Base-by-base conservation (phyloP, 2,797 vertebrate genomes). In the Cynodonichthys magdalenae region DNA sequence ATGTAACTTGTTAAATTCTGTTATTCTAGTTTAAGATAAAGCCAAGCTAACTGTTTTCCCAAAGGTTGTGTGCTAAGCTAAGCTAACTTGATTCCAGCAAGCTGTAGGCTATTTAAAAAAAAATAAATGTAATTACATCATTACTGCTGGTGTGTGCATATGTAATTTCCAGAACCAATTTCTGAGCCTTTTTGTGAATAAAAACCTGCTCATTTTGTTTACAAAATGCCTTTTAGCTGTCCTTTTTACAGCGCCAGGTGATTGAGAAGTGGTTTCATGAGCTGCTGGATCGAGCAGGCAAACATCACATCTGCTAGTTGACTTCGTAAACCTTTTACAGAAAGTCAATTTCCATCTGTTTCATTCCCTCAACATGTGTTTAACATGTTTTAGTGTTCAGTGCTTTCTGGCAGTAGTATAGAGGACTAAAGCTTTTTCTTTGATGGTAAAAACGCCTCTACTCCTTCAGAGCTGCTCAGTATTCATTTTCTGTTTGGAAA, bases 401-500 rank as follows among this genome's bases (percentile, higher is more conserved):
- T 1, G 17, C 34, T 31, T 69, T 68, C 62, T 75, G 69, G 68
- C 28, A 27, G 48, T 27, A 54, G 52, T 61, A 57, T 41, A n/a
- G 28, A 63, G 44, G 45, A 68, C 55, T 62, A 42, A 69, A 59
- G 36, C 54, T 58, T 20, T 46, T 75, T 24, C 31, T 34, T 56
- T 15, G 50, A 54, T 63, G 58, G 50, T 29, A 65, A 64, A 78
- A 15, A 77, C 66, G 39, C 18, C 29, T 12, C 42, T 18, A 6
- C 34, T 49, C 39, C 42, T 66, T 49, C 64, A 60, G 61, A 59
- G 24, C 52, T 53, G 27, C 51, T 80, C 64, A 31, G 56, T 69
- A 63, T 76, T 81, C 29, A 69, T 63, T 62, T 67, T 70, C 63
- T 54, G 49, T 83, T 59, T 69, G 31, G 36, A 67, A 18, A 45